Percentiles rank a stretch among this genome's conserved stretches.
Evolutionary conservation across 2,888 invertebrate genomes (phyloP).

Genomic region (Dysmachus trigonus): DNA sequence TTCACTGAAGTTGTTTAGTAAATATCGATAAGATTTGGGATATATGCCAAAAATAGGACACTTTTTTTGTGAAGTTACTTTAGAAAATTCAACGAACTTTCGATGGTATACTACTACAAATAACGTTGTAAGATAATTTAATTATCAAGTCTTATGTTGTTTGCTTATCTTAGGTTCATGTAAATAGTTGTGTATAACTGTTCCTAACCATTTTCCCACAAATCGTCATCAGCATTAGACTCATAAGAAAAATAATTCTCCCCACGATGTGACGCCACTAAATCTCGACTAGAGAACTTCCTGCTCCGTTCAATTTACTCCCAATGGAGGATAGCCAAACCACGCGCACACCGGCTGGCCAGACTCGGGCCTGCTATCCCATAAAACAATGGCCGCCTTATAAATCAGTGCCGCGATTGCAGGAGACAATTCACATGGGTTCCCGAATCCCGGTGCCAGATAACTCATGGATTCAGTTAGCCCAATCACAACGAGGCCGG

Average conservation of each 20-base stretch:
- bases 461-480: conserved; percentile 29
- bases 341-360: not conserved
- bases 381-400: conserved; percentile 33
- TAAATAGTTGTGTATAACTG: not conserved
- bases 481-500: conserved; percentile 6
- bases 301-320: conserved; percentile 9
- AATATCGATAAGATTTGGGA: no score
- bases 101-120: no score
- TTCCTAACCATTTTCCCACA: not conserved
- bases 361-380: not conserved
- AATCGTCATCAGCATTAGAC: not conserved
- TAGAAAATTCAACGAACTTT: no score
- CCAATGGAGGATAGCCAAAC: not conserved
- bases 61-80: no score
- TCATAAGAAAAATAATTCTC: not conserved
- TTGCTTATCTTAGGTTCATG: no score
- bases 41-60: no score
- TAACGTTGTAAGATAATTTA: no score
- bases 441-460: not conserved
- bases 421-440: conserved; percentile 14
- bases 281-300: not conserved
- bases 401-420: conserved; percentile 25
- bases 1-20: no score
- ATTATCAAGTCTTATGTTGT: no score
- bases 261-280: not conserved